phyloP scores from a whole-genome alignment of 2,797 vertebrate species.

The Pagetopsis macropterus region DNA sequence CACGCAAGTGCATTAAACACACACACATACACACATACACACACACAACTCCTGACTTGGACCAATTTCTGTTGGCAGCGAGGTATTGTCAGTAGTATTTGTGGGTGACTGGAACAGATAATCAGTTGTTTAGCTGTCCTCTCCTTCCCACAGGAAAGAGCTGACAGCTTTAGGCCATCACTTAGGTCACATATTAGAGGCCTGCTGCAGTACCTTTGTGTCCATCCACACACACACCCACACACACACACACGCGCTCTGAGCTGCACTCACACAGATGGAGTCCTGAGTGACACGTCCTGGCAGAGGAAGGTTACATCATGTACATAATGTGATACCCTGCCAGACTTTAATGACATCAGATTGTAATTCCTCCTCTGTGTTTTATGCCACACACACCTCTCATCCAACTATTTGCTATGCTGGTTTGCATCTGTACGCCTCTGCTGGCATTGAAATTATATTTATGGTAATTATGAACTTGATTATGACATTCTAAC shows the following conservation, averaged over 20 bases:
- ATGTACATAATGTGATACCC: constrained; percentile 78
- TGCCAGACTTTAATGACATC: constrained; percentile 76
- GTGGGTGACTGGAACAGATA: constrained; percentile 67
- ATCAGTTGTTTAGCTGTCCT: constrained; percentile 69
- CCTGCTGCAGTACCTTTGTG: constrained; percentile 38
- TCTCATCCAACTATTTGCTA: constrained; percentile 43
- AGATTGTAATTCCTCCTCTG: constrained; percentile 68
- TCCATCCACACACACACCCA: constrained; percentile 20
- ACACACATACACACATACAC: neutral
- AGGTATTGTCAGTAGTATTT: constrained; percentile 54
- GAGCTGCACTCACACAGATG: constrained; percentile 64
- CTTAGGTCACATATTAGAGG: constrained; percentile 62
- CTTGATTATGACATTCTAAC: constrained; percentile 71
- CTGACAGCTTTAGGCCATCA: constrained; percentile 72
- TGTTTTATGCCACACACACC: constrained; percentile 49
- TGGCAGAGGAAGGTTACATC: constrained; percentile 78
- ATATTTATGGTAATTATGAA: constrained; percentile 71
- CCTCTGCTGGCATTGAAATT: constrained; percentile 67
- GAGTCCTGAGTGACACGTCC: constrained; percentile 76
- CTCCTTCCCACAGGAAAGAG: constrained; percentile 65
- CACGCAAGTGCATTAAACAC: neutral
- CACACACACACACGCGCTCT: constrained; percentile 30
- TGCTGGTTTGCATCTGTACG: constrained; percentile 58
- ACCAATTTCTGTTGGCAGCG: constrained; percentile 44
- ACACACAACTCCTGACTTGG: constrained; percentile 19